Percentiles rank a stretch among this genome's conserved stretches.
These are phyloP conservation scores for Anodontia alba DNA, from an alignment of 2,888 invertebrate species.

Conservation along the genomic window DNA sequence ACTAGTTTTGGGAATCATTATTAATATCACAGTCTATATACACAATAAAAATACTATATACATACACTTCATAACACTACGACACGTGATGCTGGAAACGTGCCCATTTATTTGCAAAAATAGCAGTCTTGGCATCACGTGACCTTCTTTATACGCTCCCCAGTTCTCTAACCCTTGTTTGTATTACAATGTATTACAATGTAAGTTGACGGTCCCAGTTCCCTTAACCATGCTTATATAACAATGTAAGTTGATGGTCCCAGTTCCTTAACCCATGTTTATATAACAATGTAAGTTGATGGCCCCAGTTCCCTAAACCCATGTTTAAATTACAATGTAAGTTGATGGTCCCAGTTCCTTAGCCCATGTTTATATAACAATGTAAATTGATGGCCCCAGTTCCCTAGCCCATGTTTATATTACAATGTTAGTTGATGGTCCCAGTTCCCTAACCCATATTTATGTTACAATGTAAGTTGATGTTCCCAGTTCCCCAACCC, in stretches of 20 bases:
- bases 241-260: neutral
- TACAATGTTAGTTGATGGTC: neutral
- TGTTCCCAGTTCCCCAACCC: neutral
- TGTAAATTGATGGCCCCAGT: neutral
- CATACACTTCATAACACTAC: neutral
- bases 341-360: neutral
- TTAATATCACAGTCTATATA: slow-evolving; percentile 14
- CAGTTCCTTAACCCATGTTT: neutral
- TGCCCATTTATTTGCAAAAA: too few relatives aligned
- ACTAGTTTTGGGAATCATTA: neutral
- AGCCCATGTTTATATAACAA: neutral
- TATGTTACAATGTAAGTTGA: neutral
- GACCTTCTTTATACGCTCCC: too few relatives aligned
- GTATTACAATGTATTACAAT: neutral
- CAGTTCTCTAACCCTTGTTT: neutral
- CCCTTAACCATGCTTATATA: neutral
- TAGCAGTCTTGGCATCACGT: too few relatives aligned
- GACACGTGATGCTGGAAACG: too few relatives aligned
- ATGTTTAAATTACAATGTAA: neutral
- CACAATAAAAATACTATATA: neutral
- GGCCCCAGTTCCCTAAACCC: neutral
- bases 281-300: neutral
- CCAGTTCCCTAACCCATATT: neutral
- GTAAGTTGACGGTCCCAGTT: neutral
- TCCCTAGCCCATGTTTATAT: neutral